A percentile compares a stretch with the other conserved stretches of the same genome.
phyloP scores from a whole-genome alignment of 2,888 invertebrate species.

The Seira sanloemensis region DNA sequence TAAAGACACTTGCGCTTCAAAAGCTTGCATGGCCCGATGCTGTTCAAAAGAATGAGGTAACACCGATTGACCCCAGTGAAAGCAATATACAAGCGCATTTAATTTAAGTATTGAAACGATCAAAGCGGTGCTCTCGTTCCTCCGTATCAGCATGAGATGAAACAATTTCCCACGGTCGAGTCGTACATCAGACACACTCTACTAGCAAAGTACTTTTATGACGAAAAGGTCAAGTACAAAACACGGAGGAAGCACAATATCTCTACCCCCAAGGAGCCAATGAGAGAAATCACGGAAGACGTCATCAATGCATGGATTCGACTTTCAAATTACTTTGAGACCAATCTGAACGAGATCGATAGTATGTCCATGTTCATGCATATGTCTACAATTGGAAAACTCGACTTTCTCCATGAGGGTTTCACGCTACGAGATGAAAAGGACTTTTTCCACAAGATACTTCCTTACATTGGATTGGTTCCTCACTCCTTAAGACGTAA shows the following conservation, averaged over 20 bases:
- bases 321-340: conserved; percentile 66
- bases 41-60: conserved; percentile 43
- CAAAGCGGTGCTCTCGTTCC: not conserved
- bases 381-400: conserved; percentile 45
- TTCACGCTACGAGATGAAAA: conserved; percentile 46
- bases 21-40: conserved; percentile 68
- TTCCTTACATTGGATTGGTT: conserved; percentile 51
- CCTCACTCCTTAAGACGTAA: conserved; percentile 62
- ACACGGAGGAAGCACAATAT: conserved; percentile 41
- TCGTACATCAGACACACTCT: conserved; percentile 32
- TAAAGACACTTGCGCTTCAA: conserved; percentile 61
- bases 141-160: conserved; percentile 31
- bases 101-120: not conserved
- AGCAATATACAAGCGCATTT: not conserved
- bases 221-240: conserved; percentile 22
- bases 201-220: conserved; percentile 34
- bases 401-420: conserved; percentile 68
- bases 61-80: not conserved
- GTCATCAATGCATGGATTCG: conserved; percentile 69
- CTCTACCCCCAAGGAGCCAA: not conserved
- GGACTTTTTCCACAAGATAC: conserved; percentile 42
- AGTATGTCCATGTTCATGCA: conserved; percentile 57
- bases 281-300: conserved; percentile 35
- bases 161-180: conserved; percentile 47
- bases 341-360: conserved; percentile 57